Evolutionary conservation across 2,888 invertebrate species (phyloP).

Genomic region (Tricholauxania praeusta): DNA sequence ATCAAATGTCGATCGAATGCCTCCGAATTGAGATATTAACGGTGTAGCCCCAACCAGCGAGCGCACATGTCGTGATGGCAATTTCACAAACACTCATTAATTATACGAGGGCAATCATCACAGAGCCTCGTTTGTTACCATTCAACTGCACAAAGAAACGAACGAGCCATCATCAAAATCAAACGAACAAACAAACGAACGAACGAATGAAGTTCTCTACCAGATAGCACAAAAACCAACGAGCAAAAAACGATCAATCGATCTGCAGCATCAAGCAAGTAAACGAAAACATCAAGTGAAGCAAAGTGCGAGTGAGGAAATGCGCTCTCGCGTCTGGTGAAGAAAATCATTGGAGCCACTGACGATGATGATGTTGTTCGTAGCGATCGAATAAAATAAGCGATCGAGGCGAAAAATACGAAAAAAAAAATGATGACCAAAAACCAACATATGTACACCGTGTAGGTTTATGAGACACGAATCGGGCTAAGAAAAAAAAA

Average conservation of each 20-base stretch:
- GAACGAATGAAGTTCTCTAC: background rate
- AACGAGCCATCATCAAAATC: background rate
- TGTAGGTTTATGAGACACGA: slow-evolving; percentile 21
- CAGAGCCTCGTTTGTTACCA: slow-evolving; percentile 15
- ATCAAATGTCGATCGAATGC: slow-evolving; percentile 7
- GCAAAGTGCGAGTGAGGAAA: background rate
- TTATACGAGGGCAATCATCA: slow-evolving; percentile 24
- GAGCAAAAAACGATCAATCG: background rate
- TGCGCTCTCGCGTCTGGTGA: background rate
- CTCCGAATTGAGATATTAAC: slow-evolving; percentile 34
- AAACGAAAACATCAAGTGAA: background rate
- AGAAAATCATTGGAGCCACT: background rate
- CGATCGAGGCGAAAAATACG: slow-evolving; percentile 26
- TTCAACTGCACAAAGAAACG: slow-evolving; percentile 9
- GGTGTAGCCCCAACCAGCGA: background rate
- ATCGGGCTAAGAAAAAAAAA: slow-evolving; percentile 16
- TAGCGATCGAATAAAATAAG: slow-evolving; percentile 16
- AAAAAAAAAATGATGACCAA: slow-evolving; percentile 29
- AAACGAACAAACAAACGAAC: slow-evolving; percentile 5
- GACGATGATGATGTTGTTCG: slow-evolving; percentile 1
- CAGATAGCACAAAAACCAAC: too few species aligned
- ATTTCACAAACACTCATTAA: slow-evolving; percentile 27
- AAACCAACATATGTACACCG: slow-evolving; percentile 30
- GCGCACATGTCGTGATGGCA: slow-evolving; percentile 31
- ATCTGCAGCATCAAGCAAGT: background rate